Conservation (phyloP, 2,888 invertebrate genomes). For the Corbicula japonica region DNA sequence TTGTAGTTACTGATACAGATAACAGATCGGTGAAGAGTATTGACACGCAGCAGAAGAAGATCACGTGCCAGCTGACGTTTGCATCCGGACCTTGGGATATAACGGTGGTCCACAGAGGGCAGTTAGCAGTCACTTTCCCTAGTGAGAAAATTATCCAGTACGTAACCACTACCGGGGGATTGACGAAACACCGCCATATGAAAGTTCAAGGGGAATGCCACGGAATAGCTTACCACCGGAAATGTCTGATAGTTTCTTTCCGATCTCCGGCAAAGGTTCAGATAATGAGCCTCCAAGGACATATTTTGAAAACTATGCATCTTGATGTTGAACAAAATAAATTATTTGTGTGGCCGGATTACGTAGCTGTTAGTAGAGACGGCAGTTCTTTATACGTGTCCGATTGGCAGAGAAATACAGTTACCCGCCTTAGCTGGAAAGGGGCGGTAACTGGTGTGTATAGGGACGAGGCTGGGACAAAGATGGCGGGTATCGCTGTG, state of each 20-base stretch:
- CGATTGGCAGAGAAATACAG: constrained; percentile 28
- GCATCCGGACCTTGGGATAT: constrained; percentile 31
- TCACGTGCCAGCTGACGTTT: constrained; percentile 13
- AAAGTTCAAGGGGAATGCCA: constrained; percentile 31
- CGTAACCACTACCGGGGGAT: constrained; percentile 16
- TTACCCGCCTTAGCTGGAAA: constrained; percentile 34
- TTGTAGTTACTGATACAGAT: constrained; percentile 20
- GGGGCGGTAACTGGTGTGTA: constrained; percentile 20
- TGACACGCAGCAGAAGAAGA: constrained; percentile 13
- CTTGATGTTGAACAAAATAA: not conserved
- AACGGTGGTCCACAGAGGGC: constrained; percentile 22
- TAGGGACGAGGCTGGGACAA: constrained; percentile 10
- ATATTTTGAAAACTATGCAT: constrained; percentile 21
- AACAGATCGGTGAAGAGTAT: constrained; percentile 27
- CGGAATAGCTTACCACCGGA: constrained; percentile 10
- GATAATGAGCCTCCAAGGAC: constrained; percentile 20
- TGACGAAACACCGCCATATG: constrained; percentile 16
- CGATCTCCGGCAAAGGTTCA: constrained; percentile 28
- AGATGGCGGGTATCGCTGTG: constrained; percentile 23
- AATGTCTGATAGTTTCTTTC: constrained; percentile 27
- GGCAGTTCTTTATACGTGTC: constrained; percentile 20
- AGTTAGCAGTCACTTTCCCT: constrained; percentile 28
- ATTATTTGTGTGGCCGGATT: constrained; percentile 28
- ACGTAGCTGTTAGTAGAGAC: constrained; percentile 16
- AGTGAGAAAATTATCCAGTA: constrained; percentile 33